Percentiles rank a stretch among this genome's conserved stretches.
These are phyloP conservation scores for Latheticus oryzae DNA, from an alignment of 2,888 invertebrate species.

Conservation along the genomic window DNA sequence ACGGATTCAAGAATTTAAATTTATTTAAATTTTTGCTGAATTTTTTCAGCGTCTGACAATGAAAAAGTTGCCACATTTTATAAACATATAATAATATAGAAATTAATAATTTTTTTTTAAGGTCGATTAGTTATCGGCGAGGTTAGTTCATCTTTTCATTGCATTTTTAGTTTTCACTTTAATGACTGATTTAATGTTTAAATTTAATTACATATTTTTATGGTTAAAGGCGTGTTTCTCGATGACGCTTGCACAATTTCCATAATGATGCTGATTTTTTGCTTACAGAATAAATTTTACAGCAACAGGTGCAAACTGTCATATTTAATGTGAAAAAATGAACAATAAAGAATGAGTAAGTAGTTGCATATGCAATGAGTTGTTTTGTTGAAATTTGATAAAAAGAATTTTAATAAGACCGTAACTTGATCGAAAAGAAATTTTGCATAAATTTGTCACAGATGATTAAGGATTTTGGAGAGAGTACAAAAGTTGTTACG, in stretches of 20 bases:
- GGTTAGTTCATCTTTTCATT: no score
- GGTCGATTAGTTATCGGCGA: no score
- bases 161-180: constrained; percentile 19
- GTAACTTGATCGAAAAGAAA: no score
- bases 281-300: constrained; percentile 25
- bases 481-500: no score
- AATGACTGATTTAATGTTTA: constrained; percentile 16
- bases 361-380: constrained; percentile 14
- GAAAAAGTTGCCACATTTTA: constrained; percentile 23
- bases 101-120: constrained; percentile 18
- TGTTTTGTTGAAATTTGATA: constrained; percentile 14
- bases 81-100: constrained; percentile 5
- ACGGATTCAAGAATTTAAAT: constrained; percentile 25
- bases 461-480: no score
- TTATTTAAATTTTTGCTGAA: constrained; percentile 24
- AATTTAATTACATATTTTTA: constrained; percentile 28
- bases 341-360: constrained; percentile 12
- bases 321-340: constrained; percentile 21
- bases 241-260: constrained; percentile 22
- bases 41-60: constrained; percentile 9
- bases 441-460: no score
- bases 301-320: constrained; percentile 26
- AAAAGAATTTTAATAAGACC: no score
- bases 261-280: constrained; percentile 26
- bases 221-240: constrained; percentile 26